Percentiles rank a stretch among this genome's conserved stretches.
Conservation (phyloP, 2,888 invertebrate genomes). For the Bursaphelenchus okinawaensis region DNA sequence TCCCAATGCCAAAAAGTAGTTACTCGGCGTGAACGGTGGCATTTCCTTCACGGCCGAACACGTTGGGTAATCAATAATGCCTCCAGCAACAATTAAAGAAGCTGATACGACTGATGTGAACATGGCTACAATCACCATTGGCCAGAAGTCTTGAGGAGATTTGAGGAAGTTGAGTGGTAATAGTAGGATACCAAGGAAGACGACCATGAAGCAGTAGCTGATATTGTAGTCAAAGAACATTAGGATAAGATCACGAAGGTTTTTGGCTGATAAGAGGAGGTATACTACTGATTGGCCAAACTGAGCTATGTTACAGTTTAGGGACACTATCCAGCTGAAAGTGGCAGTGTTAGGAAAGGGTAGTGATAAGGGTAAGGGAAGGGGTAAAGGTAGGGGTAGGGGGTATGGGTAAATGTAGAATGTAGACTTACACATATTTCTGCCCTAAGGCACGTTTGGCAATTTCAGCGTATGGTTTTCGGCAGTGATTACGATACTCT, state of each 20-base stretch:
- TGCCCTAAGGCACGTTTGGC: slow-evolving; percentile 46
- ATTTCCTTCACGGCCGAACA: slow-evolving; percentile 31
- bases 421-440: slow-evolving; percentile 25
- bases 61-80: slow-evolving; percentile 36
- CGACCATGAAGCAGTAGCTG: slow-evolving; percentile 44
- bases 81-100: slow-evolving; percentile 43
- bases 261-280: slow-evolving; percentile 46
- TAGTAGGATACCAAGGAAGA: slow-evolving; percentile 45
- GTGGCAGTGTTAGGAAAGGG: not conserved
- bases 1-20: slow-evolving; percentile 51
- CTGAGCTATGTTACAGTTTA: slow-evolving; percentile 45
- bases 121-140: slow-evolving; percentile 30
- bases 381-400: too few species aligned
- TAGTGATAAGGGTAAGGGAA: too few species aligned
- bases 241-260: slow-evolving; percentile 46
- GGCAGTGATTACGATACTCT: slow-evolving; percentile 38
- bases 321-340: slow-evolving; percentile 39
- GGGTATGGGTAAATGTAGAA: too few species aligned
- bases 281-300: slow-evolving; percentile 51
- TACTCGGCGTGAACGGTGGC: slow-evolving; percentile 25
- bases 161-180: slow-evolving; percentile 50
- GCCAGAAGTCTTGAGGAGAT: slow-evolving; percentile 54
- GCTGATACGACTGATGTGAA: slow-evolving; percentile 49
- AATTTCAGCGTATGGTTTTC: slow-evolving; percentile 55
- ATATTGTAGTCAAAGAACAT: slow-evolving; percentile 26